Percentiles rank a stretch among this genome's conserved stretches.
Conservation (phyloP, 1,140 invertebrate species). For the Bradynema listronoti region DNA sequence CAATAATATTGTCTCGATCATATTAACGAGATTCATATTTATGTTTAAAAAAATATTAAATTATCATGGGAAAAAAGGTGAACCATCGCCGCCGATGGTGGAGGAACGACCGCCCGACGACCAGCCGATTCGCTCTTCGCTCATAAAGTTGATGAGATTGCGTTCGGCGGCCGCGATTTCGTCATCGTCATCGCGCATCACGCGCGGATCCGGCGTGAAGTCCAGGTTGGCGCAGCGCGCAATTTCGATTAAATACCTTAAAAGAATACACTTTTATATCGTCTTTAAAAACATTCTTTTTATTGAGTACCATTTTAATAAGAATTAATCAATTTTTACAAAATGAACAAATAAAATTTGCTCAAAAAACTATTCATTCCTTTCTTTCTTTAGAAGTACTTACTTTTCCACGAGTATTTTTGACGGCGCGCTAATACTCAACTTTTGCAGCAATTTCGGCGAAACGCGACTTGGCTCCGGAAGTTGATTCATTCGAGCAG, state of each 20-base stretch:
- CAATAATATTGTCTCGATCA: no score
- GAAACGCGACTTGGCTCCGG: constrained; percentile 70
- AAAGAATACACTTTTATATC: constrained; percentile 19
- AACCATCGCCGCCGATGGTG: neutral
- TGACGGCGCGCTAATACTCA: constrained; percentile 88
- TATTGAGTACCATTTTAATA: no score
- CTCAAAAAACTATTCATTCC: neutral
- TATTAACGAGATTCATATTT: no score
- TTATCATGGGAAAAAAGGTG: no score
- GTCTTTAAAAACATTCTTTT: neutral
- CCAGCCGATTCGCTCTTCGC: constrained; percentile 44
- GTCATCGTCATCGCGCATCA: constrained; percentile 71
- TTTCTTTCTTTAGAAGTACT: constrained; percentile 63
- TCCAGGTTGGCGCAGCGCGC: constrained; percentile 85
- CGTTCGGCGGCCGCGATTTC: constrained; percentile 64
- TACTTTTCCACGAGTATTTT: constrained; percentile 92
- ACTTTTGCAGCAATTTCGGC: constrained; percentile 88
- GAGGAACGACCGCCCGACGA: constrained; percentile 15
- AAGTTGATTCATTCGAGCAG: constrained; percentile 70
- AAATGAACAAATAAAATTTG: neutral
- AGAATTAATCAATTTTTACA: neutral
- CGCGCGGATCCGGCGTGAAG: constrained; percentile 79
- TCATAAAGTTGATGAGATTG: constrained; percentile 69
- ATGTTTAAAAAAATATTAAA: no score
- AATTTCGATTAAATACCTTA: constrained; percentile 70